phyloP scores from a whole-genome alignment of 2,888 invertebrate genomes.

The Pheosia tremula region DNA sequence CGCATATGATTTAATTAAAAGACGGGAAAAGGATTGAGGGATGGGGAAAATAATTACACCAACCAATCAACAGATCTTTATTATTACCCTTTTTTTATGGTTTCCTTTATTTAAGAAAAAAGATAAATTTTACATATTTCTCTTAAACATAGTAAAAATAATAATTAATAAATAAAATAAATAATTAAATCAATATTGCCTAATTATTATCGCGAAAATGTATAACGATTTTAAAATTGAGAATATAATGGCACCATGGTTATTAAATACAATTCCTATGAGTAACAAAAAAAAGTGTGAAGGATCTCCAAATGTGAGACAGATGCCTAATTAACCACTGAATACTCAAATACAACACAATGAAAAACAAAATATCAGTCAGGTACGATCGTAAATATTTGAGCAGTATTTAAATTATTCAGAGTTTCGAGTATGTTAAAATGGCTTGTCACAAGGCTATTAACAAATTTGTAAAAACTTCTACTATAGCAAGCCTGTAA shows the following conservation, averaged over 20 bases:
- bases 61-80: conserved; percentile 47
- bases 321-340: conserved; percentile 32
- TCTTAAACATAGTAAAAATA: conserved; percentile 10
- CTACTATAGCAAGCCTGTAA: neutral
- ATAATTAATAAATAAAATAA: conserved; percentile 26
- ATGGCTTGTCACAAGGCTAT: conserved; percentile 15
- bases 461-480: neutral
- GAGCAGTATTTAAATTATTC: too few species aligned
- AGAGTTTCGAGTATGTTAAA: conserved; percentile 17
- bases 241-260: conserved; percentile 75
- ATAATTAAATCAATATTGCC: conserved; percentile 9
- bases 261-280: conserved; percentile 42
- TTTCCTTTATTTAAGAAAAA: conserved; percentile 27
- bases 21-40: conserved; percentile 41
- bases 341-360: too few species aligned
- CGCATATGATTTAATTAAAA: conserved; percentile 12
- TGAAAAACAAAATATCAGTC: too few species aligned
- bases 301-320: conserved; percentile 54
- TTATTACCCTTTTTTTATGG: conserved; percentile 32
- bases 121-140: conserved; percentile 32
- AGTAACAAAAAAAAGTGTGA: conserved; percentile 23
- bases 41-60: conserved; percentile 64
- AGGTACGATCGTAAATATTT: too few species aligned
- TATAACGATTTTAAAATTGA: conserved; percentile 5
- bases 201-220: neutral